Conservation (phyloP, 2,797 vertebrate genomes). For the Loriculus beryllinus region DNA sequence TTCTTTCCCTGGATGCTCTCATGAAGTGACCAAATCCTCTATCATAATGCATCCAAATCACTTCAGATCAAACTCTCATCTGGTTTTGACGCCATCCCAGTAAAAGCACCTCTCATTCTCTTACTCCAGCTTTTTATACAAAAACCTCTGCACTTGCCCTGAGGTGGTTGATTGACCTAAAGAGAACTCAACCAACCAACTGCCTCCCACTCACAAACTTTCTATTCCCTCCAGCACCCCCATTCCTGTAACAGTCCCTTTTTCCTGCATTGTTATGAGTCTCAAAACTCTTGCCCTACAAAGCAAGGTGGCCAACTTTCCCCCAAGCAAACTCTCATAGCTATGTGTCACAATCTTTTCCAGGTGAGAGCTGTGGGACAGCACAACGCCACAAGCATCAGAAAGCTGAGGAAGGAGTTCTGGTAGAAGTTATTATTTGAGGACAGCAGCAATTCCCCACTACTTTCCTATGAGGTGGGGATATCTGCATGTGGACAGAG, state of each 20-base stretch:
- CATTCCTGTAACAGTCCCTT: neutral
- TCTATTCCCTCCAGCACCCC: neutral
- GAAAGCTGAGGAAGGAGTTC: neutral
- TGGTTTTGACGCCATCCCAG: neutral
- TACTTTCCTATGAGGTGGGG: neutral
- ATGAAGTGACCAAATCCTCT: neutral
- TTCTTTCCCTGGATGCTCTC: neutral
- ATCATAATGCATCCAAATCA: neutral
- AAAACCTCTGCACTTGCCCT: neutral
- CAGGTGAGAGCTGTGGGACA: neutral
- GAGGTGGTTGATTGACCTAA: neutral
- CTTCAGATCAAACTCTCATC: neutral
- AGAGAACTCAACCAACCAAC: neutral
- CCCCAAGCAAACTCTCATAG: neutral
- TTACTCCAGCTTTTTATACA: neutral
- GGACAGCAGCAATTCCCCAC: neutral
- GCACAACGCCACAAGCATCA: accelerated
- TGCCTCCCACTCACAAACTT: neutral
- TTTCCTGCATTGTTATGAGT: neutral
- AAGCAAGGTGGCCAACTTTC: neutral
- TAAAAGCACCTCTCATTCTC: neutral
- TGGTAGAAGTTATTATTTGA: neutral
- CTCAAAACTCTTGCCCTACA: neutral
- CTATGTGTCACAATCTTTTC: neutral
- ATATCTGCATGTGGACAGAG: neutral